Conservation (phyloP, 1,140 invertebrate species). For the Drosophila repletoides region DNA sequence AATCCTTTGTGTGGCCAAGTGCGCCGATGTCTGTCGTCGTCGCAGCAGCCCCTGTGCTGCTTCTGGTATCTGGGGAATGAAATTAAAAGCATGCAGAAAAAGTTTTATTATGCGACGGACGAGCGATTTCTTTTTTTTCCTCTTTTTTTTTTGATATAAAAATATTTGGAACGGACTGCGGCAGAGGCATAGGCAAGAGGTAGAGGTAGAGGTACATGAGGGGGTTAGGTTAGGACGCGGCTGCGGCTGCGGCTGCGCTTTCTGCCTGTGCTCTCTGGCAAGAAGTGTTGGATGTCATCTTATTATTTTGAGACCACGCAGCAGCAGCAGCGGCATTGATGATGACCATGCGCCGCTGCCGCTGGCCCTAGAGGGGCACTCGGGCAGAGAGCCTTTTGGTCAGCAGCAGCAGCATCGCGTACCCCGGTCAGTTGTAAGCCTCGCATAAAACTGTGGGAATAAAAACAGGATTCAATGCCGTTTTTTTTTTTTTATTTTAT, state of each 20-base stretch:
- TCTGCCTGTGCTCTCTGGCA: slow-evolving; percentile 48
- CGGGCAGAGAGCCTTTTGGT: slow-evolving; percentile 4
- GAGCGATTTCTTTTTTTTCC: slow-evolving; percentile 10
- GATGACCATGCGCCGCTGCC: slow-evolving; percentile 69
- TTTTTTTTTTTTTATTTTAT: too few relatives aligned
- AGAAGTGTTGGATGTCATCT: slow-evolving; percentile 82
- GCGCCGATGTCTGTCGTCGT: slow-evolving; percentile 60
- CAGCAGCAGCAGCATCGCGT: slow-evolving; percentile 36
- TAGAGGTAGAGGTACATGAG: slow-evolving; percentile 15
- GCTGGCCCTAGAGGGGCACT: slow-evolving; percentile 28
- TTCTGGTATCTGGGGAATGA: slow-evolving; percentile 62
- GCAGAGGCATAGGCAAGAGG: slow-evolving; percentile 17
- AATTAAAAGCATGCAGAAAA: slow-evolving; percentile 72
- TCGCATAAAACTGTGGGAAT: slow-evolving; percentile 78
- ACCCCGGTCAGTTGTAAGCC: slow-evolving; percentile 69
- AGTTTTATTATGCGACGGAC: slow-evolving; percentile 72
- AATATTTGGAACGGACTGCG: slow-evolving; percentile 68
- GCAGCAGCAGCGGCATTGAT: slow-evolving; percentile 52
- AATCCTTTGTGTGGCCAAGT: slow-evolving; percentile 75
- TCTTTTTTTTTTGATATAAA: slow-evolving; percentile 74
- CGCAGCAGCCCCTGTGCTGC: slow-evolving; percentile 26
- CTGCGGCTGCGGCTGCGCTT: slow-evolving; percentile 35
- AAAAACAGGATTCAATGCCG: slow-evolving; percentile 74
- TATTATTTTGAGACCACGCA: slow-evolving; percentile 78
- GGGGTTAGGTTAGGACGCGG: slow-evolving; percentile 45